These are phyloP conservation scores for Phasianus colchicus DNA, from an alignment of 2,113 vertebrate species.

Conservation along the genomic window DNA sequence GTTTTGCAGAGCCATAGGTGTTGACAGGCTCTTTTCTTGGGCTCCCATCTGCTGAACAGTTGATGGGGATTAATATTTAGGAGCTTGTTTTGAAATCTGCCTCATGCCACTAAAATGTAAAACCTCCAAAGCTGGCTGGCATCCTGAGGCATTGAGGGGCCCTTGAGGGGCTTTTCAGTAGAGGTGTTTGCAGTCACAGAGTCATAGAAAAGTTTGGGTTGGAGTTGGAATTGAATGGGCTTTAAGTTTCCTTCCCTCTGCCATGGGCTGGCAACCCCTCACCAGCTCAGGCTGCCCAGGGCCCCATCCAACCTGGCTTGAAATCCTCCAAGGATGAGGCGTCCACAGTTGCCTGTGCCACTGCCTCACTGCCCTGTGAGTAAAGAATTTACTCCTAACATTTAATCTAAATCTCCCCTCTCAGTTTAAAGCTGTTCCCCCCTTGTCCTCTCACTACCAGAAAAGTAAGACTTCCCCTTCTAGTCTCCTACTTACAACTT, in stretches of 20 bases:
- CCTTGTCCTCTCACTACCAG: neutral
- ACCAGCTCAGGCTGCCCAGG: neutral
- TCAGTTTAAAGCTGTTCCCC: neutral
- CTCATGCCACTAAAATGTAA: slow-evolving; percentile 59
- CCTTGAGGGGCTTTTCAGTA: neutral
- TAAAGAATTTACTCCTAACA: neutral
- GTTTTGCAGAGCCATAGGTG: neutral
- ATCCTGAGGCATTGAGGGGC: slow-evolving; percentile 47
- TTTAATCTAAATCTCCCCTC: neutral
- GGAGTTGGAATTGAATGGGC: too few relatives aligned
- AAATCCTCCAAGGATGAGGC: neutral
- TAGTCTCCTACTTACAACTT: neutral
- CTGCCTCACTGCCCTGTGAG: too few relatives aligned
- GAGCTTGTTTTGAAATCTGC: slow-evolving; percentile 41
- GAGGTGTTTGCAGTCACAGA: slow-evolving; percentile 1
- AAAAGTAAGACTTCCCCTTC: neutral
- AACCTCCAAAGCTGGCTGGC: slow-evolving; percentile 44
- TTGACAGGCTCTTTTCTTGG: neutral
- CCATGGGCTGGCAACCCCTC: neutral
- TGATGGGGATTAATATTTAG: slow-evolving; percentile 23
- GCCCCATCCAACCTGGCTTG: neutral
- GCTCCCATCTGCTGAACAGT: slow-evolving; percentile 16
- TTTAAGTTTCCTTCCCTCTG: neutral
- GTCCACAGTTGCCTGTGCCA: neutral
- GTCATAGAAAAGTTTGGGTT: neutral